Evolutionary conservation across 2,888 invertebrate genomes (phyloP).

Genomic region (Eristalinus aeneus): DNA sequence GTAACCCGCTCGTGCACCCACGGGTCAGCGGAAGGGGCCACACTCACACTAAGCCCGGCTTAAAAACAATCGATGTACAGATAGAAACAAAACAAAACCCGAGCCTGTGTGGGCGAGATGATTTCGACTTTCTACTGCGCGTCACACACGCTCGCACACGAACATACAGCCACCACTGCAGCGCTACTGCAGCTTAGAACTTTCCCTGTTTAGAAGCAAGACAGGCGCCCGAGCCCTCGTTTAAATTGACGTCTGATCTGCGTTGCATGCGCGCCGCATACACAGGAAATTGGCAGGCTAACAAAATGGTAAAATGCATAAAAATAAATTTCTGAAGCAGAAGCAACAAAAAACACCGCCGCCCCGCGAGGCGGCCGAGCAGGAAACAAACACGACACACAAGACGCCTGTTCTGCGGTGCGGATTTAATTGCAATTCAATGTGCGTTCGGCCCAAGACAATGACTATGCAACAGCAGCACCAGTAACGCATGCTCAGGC

Average conservation of each 20-base stretch:
- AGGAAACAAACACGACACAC: not conserved
- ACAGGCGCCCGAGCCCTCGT: constrained; percentile 58
- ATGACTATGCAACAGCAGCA: constrained; percentile 34
- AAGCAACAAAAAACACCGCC: not conserved
- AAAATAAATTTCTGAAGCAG: constrained; percentile 49
- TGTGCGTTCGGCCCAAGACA: constrained; percentile 62
- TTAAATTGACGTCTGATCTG: constrained; percentile 50
- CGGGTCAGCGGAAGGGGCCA: not conserved
- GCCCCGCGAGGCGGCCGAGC: not conserved
- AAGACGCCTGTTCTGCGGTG: not conserved
- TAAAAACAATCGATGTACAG: constrained; percentile 1
- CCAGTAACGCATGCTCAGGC: not conserved
- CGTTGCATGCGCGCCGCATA: constrained; percentile 50
- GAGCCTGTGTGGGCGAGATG: constrained; percentile 36
- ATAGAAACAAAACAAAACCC: constrained; percentile 28
- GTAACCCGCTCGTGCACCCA: constrained; percentile 28
- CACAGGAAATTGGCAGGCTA: constrained; percentile 65
- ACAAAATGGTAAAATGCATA: constrained; percentile 54
- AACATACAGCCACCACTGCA: not conserved
- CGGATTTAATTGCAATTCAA: constrained; percentile 54
- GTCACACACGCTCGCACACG: not conserved
- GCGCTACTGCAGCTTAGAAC: constrained; percentile 39
- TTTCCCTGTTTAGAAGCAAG: constrained; percentile 53
- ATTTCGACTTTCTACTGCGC: constrained; percentile 25
- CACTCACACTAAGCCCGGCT: not conserved